These are phyloP conservation scores for Microchrysa polita DNA, from an alignment of 2,888 invertebrate species.

Conservation along the genomic window DNA sequence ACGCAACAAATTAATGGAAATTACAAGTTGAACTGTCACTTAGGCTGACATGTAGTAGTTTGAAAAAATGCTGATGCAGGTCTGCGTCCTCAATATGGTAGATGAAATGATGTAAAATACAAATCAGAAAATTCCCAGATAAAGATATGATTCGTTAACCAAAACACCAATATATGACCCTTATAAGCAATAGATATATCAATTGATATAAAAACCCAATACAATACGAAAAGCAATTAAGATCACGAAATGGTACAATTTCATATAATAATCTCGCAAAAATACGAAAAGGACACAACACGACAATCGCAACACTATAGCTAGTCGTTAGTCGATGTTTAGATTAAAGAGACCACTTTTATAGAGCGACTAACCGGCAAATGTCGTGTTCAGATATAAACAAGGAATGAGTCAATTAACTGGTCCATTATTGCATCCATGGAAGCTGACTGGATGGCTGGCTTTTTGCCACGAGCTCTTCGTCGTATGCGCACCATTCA, in stretches of 20 bases:
- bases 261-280: no score
- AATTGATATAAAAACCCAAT: no score
- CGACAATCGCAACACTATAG: constrained; percentile 1
- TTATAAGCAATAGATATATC: no score
- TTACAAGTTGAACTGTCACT: constrained; percentile 25
- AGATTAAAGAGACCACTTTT: constrained; percentile 9
- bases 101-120: no score
- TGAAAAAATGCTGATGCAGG: not conserved
- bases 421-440: not conserved
- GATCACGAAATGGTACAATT: no score
- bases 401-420: constrained; percentile 25
- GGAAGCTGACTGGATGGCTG: not conserved
- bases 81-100: no score
- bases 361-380: not conserved
- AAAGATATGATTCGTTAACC: no score
- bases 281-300: not conserved
- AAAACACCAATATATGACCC: no score
- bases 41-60: not conserved
- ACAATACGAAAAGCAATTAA: constrained; percentile 15
- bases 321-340: not conserved
- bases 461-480: not conserved
- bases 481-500: not conserved
- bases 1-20: constrained; percentile 17
- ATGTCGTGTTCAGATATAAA: not conserved
- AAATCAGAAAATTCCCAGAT: no score